These are phyloP conservation scores for Ophiodon elongatus DNA, from an alignment of 2,113 vertebrate species.

Conservation along the genomic window DNA sequence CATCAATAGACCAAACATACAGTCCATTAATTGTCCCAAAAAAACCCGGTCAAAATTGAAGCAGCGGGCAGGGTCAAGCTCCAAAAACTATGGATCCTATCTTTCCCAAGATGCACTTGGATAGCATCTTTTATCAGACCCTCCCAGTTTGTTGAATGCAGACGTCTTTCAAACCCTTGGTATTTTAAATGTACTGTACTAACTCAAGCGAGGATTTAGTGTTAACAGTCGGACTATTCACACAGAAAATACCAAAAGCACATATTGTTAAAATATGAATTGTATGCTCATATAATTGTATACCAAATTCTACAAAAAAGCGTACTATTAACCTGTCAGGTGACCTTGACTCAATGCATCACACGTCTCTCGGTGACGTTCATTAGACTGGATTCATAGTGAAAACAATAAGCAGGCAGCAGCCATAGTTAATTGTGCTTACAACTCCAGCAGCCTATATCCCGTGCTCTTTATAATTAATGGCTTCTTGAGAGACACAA, in stretches of 20 bases:
- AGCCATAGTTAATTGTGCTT: neutral
- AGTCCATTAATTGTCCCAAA: neutral
- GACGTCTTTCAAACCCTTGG: neutral
- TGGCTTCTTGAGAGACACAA: neutral
- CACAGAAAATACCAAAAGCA: neutral
- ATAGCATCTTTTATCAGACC: neutral
- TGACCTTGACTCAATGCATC: neutral
- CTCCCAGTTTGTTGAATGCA: neutral
- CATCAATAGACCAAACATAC: neutral
- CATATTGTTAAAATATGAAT: neutral
- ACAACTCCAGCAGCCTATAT: neutral
- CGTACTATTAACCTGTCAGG: neutral
- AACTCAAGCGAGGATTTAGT: neutral
- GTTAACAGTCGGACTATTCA: neutral
- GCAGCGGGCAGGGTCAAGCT: neutral
- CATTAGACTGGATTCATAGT: neutral
- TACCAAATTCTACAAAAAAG: neutral
- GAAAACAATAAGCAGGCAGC: neutral
- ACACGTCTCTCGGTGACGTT: neutral
- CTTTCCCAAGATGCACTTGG: neutral
- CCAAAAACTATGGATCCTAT: neutral
- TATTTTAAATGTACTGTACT: neutral
- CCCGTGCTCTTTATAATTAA: neutral
- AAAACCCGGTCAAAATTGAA: neutral
- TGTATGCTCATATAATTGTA: neutral